A percentile compares a stretch with the other conserved stretches of the same genome.
These are phyloP conservation scores for Chironomus tepperi DNA, from an alignment of 1,140 invertebrate species.

Conservation along the genomic window DNA sequence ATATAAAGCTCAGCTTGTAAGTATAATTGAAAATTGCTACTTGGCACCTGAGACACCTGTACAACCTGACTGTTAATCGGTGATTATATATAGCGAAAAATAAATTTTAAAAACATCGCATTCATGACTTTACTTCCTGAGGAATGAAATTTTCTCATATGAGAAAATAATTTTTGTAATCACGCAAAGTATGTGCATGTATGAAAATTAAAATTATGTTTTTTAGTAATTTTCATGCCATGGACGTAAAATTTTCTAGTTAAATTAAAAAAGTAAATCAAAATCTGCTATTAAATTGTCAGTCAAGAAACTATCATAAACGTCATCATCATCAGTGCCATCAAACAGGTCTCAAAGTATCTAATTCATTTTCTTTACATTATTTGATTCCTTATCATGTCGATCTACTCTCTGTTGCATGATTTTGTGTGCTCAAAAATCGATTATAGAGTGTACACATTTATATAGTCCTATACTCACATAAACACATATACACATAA, in stretches of 20 bases:
- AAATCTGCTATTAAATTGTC: too few relatives aligned
- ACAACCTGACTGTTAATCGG: neutral
- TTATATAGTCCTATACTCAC: neutral
- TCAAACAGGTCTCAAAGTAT: neutral
- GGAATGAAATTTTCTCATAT: neutral
- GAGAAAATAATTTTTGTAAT: too few relatives aligned
- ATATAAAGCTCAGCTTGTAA: neutral
- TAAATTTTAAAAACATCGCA: neutral
- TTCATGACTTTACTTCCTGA: neutral
- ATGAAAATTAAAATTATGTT: too few relatives aligned
- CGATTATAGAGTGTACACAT: slow-evolving; percentile 12
- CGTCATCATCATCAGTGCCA: neutral
- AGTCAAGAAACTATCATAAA: neutral
- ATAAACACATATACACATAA: neutral
- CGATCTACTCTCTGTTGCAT: neutral
- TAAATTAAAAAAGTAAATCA: too few relatives aligned
- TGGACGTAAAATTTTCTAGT: too few relatives aligned
- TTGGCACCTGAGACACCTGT: neutral
- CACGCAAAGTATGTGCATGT: too few relatives aligned
- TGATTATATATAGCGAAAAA: neutral
- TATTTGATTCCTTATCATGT: neutral
- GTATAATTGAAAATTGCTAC: slow-evolving; percentile 6
- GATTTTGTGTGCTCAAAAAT: neutral
- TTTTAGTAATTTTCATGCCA: too few relatives aligned
- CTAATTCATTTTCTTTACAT: neutral